Base-by-base conservation (phyloP, 1,140 invertebrate genomes). In the Drosophila insularis region DNA sequence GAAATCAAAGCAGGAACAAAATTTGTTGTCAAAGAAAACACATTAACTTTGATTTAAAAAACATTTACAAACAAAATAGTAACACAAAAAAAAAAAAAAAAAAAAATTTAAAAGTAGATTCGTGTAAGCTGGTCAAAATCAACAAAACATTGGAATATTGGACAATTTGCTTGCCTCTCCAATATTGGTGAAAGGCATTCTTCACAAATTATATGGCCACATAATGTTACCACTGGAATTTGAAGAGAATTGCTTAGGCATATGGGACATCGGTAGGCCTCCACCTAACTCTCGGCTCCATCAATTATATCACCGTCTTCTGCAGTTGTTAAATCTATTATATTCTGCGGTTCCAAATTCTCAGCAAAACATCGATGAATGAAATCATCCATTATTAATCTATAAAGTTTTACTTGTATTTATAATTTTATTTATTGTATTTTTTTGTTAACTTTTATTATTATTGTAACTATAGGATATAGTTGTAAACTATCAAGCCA, bases 181-280 rank as follows among this genome's bases (percentile, higher is more conserved):
- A 50, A 50, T 8, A 21, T 11, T 11, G 14, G 2, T 1, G 13
- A 19, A 14, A 67, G 27, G 17, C 68, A 65, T 4, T 7, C 0
- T 1, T 1, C 0, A 23, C 68, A 70, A 8, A 65, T 65, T 10
- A 65, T 1, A 6, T 65, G 68, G 0, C 68, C 62, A 23, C 68
- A 65, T 21, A 10, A 3, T 19, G 68, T 59, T 37, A 17, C n/a
- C 19, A 70, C 54, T 11, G 62, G 53, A 1, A 1, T 1, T 14
- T 27, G 2, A 0, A 27, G 39, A 0, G 2, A 0, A 0, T 4
- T 2, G 0, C 10, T 8, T 3, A 50, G 2, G 19, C 68, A 70
- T 14, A 70, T 58, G 3, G 68, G 68, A 32, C 68, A 70, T 5
- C 1, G 10, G 63, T 65, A 65, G 1, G 54, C 7, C 10, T 13